A percentile compares a stretch with the other conserved stretches of the same genome.
These are phyloP conservation scores for Drosophila longiperda DNA, from an alignment of 2,888 invertebrate species.

Conservation along the genomic window DNA sequence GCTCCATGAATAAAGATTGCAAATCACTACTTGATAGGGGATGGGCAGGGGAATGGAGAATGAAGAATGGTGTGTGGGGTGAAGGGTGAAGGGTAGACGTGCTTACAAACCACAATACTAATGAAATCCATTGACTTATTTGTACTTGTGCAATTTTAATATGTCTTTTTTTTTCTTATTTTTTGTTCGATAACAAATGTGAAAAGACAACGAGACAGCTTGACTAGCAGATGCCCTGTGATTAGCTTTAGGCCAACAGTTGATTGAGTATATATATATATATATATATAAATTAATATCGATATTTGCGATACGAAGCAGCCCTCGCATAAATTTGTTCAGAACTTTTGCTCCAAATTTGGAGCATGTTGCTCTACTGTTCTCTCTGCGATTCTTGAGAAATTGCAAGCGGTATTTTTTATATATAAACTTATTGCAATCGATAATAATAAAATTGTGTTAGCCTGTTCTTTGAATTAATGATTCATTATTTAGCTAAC, in stretches of 20 bases:
- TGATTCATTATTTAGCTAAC: background rate
- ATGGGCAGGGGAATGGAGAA: background rate
- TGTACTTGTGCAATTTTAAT: background rate
- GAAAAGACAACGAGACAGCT: background rate
- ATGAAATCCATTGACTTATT: constrained; percentile 40
- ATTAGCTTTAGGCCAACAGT: background rate
- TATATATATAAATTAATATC: too few relatives aligned
- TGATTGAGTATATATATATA: too few relatives aligned
- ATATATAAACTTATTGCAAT: background rate
- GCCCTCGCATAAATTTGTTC: background rate
- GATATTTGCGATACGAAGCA: too few relatives aligned
- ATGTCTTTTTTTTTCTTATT: background rate
- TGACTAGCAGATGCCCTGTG: background rate
- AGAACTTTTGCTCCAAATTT: background rate
- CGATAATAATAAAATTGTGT: background rate
- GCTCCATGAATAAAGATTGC: constrained; percentile 55
- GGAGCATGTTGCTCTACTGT: background rate
- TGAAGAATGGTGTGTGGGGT: background rate
- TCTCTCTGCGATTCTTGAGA: background rate
- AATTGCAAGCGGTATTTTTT: too few relatives aligned
- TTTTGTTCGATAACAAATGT: constrained; percentile 1
- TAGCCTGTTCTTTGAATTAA: background rate
- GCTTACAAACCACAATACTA: constrained; percentile 23
- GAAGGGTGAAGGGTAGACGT: background rate
- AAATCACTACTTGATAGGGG: constrained; percentile 8